These are phyloP conservation scores for Cantharis rustica DNA, from an alignment of 2,888 invertebrate species.

Conservation along the genomic window DNA sequence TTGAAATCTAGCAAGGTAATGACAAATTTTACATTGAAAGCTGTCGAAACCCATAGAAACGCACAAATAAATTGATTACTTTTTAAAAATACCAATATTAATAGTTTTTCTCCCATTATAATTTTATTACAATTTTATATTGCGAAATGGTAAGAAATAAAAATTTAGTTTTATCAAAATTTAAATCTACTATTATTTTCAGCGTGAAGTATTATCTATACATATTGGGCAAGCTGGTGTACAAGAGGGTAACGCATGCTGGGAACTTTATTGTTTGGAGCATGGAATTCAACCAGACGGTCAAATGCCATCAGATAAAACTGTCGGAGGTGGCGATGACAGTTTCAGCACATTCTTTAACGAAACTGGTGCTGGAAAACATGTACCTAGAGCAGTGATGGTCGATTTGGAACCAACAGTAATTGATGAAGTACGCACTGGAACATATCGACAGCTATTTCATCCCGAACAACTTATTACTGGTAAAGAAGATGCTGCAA, in stretches of 20 bases:
- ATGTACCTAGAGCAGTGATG: background rate
- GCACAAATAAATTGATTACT: background rate
- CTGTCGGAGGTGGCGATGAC: conserved; percentile 30
- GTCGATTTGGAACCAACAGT: background rate
- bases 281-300: conserved; percentile 32
- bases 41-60: background rate
- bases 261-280: background rate
- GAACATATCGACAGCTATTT: conserved; percentile 71
- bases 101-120: background rate
- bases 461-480: conserved; percentile 56
- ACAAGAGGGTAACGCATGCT: background rate
- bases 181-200: background rate
- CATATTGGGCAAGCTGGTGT: background rate
- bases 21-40: background rate
- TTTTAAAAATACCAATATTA: background rate
- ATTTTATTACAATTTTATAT: background rate
- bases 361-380: conserved; percentile 63
- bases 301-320: background rate
- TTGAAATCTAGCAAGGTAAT: background rate
- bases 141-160: background rate
- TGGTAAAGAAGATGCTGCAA: conserved; percentile 56
- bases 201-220: background rate
- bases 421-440: conserved; percentile 64
- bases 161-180: background rate
- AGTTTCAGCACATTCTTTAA: conserved; percentile 71